Evolutionary conservation across 2,888 invertebrate genomes (phyloP).

Genomic region (Latheticus oryzae): DNA sequence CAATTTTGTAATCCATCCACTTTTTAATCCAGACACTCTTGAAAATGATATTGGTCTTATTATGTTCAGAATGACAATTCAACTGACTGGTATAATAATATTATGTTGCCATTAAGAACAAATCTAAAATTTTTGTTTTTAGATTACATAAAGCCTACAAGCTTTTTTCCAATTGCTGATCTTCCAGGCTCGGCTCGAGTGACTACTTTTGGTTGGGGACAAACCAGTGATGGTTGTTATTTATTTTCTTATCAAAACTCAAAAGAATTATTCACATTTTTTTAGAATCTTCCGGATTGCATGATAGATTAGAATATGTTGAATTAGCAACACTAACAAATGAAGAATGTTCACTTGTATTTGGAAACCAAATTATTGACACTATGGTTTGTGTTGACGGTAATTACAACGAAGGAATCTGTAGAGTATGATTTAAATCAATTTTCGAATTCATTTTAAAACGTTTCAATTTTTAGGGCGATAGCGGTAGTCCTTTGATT

Average conservation of each 20-base stretch:
- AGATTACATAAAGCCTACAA: conserved; percentile 25
- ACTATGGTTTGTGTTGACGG: conserved; percentile 23
- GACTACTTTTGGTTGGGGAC: conserved; percentile 29
- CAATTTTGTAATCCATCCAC: conserved; percentile 19
- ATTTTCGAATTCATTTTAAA: background rate
- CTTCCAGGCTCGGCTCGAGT: conserved; percentile 17
- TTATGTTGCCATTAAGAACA: background rate
- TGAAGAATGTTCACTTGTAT: conserved; percentile 13
- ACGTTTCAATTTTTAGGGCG: conserved; percentile 25
- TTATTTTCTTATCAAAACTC: conserved; percentile 1
- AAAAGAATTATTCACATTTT: background rate
- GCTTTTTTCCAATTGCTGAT: conserved; percentile 7
- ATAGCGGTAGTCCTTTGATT: conserved; percentile 33
- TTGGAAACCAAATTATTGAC: conserved; percentile 1
- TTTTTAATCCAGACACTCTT: conserved; percentile 12
- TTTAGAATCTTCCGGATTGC: conserved; percentile 10
- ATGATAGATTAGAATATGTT: conserved; percentile 15
- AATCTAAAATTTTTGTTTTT: conserved; percentile 1
- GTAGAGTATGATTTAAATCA: conserved; percentile 11
- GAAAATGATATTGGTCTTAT: conserved; percentile 25
- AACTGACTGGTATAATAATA: background rate
- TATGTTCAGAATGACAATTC: conserved; percentile 9
- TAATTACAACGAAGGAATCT: conserved; percentile 23
- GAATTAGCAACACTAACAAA: conserved; percentile 12
- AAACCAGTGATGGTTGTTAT: conserved; percentile 12